Percentiles rank a stretch among this genome's conserved stretches.
Conservation (phyloP, 2,888 invertebrate genomes). For the Troilus luridus region DNA sequence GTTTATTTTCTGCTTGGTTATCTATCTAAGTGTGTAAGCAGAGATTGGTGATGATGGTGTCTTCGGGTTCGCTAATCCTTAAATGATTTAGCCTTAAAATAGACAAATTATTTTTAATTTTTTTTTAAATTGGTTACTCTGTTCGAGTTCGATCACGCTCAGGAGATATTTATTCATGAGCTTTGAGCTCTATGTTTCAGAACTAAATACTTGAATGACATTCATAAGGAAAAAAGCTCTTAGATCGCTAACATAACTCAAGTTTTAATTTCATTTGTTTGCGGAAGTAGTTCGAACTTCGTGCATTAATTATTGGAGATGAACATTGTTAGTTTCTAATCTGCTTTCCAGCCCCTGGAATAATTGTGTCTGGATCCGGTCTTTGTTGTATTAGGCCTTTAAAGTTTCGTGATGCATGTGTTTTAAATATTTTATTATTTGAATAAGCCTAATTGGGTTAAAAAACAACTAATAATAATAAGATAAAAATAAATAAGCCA, state of each 20-base stretch:
- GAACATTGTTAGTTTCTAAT: background rate
- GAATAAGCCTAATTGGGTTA: no score
- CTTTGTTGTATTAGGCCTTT: background rate
- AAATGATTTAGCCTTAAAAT: no score
- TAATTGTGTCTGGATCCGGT: background rate
- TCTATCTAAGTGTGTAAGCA: no score
- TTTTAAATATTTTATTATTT: no score
- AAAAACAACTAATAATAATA: no score
- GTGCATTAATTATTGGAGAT: conserved; percentile 16
- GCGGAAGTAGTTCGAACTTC: background rate
- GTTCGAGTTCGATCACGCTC: background rate
- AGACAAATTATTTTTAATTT: no score
- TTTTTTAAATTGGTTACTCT: background rate
- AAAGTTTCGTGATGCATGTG: no score
- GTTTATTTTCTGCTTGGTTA: no score
- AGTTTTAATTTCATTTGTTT: conserved; percentile 18
- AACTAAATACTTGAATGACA: background rate
- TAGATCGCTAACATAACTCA: background rate
- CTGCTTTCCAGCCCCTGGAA: background rate
- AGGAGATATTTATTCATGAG: background rate
- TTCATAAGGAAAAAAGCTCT: background rate
- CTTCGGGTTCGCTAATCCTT: no score
- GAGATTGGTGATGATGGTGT: no score
- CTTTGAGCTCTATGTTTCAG: background rate
- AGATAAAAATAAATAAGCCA: no score